Conservation (phyloP, 1,140 invertebrate genomes). For the Drosophila kanapiae region DNA sequence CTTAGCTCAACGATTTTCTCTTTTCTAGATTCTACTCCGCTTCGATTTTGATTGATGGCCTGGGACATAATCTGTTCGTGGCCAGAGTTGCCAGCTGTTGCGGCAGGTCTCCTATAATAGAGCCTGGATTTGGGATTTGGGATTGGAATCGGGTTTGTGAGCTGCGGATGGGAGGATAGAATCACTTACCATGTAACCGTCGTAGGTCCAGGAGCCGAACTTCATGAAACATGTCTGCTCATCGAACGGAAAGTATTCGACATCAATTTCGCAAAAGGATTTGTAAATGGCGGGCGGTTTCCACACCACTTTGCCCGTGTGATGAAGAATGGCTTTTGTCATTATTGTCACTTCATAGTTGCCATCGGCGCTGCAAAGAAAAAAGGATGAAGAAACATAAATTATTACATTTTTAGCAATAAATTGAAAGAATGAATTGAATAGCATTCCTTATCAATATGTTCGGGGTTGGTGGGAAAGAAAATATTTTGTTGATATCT, state of each 20-base stretch:
- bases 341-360: conserved; percentile 99
- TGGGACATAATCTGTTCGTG: conserved; percentile 37
- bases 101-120: conserved; percentile 24
- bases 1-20: conserved; percentile 14
- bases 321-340: conserved; percentile 97
- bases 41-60: conserved; percentile 66
- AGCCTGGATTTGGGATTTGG: conserved; percentile 3
- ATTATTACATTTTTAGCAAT: neutral
- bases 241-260: conserved; percentile 98
- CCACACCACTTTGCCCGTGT: conserved; percentile 97
- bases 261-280: conserved; percentile 98
- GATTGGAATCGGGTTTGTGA: neutral
- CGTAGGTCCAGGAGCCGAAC: conserved; percentile 98
- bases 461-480: rapidly evolving
- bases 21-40: conserved; percentile 7
- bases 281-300: conserved; percentile 99
- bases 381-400: neutral
- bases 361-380: conserved; percentile 93
- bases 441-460: neutral
- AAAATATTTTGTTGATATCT: neutral
- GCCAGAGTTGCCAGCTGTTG: conserved; percentile 51
- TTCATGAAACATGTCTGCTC: conserved; percentile 98
- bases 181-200: conserved; percentile 93
- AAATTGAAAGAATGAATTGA: neutral
- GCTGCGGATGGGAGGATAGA: neutral